phyloP scores from a whole-genome alignment of 1,140 invertebrate genomes.

The Monomorium pharaonis region DNA sequence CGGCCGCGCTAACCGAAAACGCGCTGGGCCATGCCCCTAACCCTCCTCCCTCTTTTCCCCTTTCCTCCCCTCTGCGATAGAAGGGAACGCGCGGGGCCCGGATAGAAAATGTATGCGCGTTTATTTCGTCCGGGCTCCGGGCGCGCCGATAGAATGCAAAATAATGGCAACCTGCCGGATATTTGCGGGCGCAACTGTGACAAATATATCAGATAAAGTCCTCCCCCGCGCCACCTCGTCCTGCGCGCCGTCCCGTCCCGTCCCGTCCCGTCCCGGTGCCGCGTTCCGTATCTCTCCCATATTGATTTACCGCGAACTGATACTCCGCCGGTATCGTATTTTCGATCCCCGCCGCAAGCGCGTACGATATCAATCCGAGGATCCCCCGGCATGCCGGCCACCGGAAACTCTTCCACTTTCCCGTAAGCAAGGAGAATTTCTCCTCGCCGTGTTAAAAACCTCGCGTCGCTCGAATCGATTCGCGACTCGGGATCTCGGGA shows the following conservation, averaged over 20 bases:
- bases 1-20: slow-evolving; percentile 32
- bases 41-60: not conserved
- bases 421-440: no score
- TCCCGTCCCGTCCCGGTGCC: slow-evolving; percentile 6
- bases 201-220: slow-evolving; percentile 72
- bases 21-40: not conserved
- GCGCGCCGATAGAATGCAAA: slow-evolving; percentile 63
- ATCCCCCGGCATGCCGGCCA: not conserved
- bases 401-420: no score
- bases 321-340: slow-evolving; percentile 53
- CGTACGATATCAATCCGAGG: slow-evolving; percentile 43
- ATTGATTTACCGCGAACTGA: slow-evolving; percentile 70
- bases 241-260: not conserved
- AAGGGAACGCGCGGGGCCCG: not conserved
- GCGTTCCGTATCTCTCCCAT: slow-evolving; percentile 66
- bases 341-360: slow-evolving; percentile 51
- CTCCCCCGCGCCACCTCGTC: not conserved
- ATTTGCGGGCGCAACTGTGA: slow-evolving; percentile 68
- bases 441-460: no score
- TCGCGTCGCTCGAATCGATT: slow-evolving; percentile 18
- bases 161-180: slow-evolving; percentile 71
- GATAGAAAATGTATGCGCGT: slow-evolving; percentile 36
- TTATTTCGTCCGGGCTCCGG: slow-evolving; percentile 56
- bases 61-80: not conserved
- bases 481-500: not conserved